Evolutionary conservation across 2,888 invertebrate genomes (phyloP).

Genomic region (Caenorhabditis afra): DNA sequence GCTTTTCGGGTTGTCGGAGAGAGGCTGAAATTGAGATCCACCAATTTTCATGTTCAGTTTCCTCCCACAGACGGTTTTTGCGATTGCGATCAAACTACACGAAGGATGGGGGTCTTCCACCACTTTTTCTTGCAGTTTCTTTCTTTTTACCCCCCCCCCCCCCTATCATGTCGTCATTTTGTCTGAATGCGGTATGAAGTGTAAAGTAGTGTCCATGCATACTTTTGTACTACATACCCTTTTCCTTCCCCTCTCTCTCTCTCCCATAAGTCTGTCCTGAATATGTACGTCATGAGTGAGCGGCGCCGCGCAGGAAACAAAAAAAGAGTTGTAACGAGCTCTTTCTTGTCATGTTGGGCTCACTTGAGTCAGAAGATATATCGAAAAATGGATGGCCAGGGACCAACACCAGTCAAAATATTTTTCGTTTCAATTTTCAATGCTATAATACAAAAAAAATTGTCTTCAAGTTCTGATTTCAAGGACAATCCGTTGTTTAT

Average conservation of each 20-base stretch:
- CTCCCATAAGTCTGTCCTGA: conserved; percentile 4
- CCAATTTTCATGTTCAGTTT: neutral
- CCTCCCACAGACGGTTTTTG: neutral
- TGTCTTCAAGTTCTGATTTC: too few relatives aligned
- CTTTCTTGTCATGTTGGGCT: neutral
- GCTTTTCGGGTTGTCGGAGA: conserved; percentile 95
- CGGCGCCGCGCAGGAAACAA: too few relatives aligned
- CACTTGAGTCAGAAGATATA: too few relatives aligned
- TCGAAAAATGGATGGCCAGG: too few relatives aligned
- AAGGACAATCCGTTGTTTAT: too few relatives aligned
- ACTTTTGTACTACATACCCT: conserved; percentile 33
- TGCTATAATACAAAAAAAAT: too few relatives aligned
- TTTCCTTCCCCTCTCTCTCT: too few relatives aligned
- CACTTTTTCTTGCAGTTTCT: conserved; percentile 4
- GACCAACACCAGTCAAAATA: too few relatives aligned
- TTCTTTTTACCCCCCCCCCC: neutral
- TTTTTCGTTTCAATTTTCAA: too few relatives aligned
- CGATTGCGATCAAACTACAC: conserved; percentile 4
- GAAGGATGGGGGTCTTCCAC: neutral
- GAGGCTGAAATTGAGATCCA: conserved; percentile 87
- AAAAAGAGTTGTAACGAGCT: conserved; percentile 1
- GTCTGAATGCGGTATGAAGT: conserved; percentile 36
- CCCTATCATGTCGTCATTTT: conserved; percentile 24
- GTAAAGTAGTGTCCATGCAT: conserved; percentile 30
- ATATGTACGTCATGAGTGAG: conserved; percentile 1